Percentiles rank a stretch among this genome's conserved stretches.
phyloP scores from a whole-genome alignment of 1,140 invertebrate genomes.

The Diplogasteroides magnus region DNA sequence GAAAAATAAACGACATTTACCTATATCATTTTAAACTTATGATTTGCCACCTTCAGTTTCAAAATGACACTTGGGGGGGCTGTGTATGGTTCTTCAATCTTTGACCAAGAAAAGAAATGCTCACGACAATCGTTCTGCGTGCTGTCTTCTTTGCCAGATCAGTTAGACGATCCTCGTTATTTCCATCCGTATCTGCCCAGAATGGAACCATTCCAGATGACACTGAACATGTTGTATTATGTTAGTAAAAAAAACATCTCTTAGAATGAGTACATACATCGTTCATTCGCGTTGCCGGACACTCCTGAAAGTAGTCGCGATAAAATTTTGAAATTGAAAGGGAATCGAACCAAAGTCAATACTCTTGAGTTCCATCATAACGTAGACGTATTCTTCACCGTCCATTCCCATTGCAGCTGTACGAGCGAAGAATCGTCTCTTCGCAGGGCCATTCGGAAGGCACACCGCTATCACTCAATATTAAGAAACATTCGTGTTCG shows the following conservation, averaged over 20 bases:
- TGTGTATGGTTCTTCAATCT: no score
- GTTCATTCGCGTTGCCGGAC: background rate
- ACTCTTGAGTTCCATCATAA: background rate
- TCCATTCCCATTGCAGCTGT: background rate
- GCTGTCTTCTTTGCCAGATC: background rate
- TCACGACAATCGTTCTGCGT: background rate
- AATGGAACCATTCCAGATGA: background rate
- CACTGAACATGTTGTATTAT: background rate
- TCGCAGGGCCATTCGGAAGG: background rate
- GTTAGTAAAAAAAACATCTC: background rate
- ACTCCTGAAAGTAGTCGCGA: background rate
- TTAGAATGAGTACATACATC: no score
- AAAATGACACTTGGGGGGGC: no score
- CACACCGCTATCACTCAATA: background rate
- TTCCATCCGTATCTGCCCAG: background rate
- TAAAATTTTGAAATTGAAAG: background rate
- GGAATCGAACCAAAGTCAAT: background rate
- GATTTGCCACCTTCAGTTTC: no score
- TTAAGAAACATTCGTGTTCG: no score
- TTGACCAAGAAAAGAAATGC: no score
- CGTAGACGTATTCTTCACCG: background rate
- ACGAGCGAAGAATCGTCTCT: background rate
- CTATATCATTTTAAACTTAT: no score
- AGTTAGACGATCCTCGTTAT: background rate
- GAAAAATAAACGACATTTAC: no score